A percentile compares a stretch with the other conserved stretches of the same genome.
phyloP scores from a whole-genome alignment of 92 coral and sea anemone species.

The Isaurus tuberculatus region DNA sequence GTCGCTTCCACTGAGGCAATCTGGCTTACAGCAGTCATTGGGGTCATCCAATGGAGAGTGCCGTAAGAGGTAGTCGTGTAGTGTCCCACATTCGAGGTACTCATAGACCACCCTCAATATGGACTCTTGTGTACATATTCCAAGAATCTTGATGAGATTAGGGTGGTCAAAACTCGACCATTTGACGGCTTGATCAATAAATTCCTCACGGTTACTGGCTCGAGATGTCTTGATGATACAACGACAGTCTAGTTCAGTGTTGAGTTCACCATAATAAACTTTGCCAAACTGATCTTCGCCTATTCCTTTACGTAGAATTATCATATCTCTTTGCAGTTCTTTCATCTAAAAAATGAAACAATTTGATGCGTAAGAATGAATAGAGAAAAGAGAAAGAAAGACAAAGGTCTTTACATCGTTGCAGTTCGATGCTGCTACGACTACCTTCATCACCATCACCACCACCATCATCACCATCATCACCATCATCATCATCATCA shows the following conservation, averaged over 20 bases:
- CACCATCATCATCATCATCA: too few species aligned
- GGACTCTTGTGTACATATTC: slow-evolving; percentile 69
- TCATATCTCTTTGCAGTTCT: slow-evolving; percentile 80
- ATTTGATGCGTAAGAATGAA: background rate
- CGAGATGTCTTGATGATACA: slow-evolving; percentile 70
- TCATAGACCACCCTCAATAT: slow-evolving; percentile 85
- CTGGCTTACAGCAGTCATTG: slow-evolving; percentile 74
- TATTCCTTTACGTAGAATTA: slow-evolving; percentile 68
- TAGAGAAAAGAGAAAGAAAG: background rate
- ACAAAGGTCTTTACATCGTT: too few species aligned
- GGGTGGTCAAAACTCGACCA: slow-evolving; percentile 96
- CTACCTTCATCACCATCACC: too few species aligned
- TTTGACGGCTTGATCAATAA: slow-evolving; percentile 81
- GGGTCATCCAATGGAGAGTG: slow-evolving; percentile 89
- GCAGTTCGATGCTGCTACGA: too few species aligned
- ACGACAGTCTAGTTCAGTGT: slow-evolving; percentile 60
- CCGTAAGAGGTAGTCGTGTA: slow-evolving; percentile 84
- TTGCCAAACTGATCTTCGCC: slow-evolving; percentile 97
- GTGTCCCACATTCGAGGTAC: slow-evolving; percentile 85
- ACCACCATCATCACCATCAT: too few species aligned
- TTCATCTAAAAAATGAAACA: slow-evolving; percentile 64
- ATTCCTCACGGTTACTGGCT: slow-evolving; percentile 66
- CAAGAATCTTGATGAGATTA: slow-evolving; percentile 73
- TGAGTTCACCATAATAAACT: slow-evolving; percentile 84
- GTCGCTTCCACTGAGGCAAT: slow-evolving; percentile 71